phyloP scores from a whole-genome alignment of 2,113 vertebrate species.

The Agelaius tricolor region DNA sequence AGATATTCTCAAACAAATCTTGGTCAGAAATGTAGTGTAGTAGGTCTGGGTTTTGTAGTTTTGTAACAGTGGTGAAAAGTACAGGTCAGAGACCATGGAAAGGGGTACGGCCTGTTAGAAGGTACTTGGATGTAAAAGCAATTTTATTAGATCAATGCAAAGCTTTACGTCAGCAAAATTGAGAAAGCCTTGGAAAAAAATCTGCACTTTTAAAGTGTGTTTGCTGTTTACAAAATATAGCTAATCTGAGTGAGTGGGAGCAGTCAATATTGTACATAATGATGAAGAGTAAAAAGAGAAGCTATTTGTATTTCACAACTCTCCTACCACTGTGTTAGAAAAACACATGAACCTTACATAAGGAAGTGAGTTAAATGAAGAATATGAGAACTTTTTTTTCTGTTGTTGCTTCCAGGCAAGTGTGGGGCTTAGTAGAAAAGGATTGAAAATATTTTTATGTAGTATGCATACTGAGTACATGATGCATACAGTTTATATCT shows the following conservation, averaged over 20 bases:
- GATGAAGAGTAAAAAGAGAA: background rate
- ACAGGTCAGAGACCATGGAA: background rate
- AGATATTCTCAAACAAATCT: background rate
- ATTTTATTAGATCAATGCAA: background rate
- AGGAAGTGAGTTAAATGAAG: background rate
- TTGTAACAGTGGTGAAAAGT: background rate
- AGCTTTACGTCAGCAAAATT: background rate
- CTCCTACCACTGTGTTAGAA: background rate
- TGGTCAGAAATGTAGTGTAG: background rate
- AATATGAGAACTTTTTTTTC: background rate
- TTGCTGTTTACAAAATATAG: conserved; percentile 39
- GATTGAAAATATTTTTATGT: background rate
- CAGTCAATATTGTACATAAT: background rate
- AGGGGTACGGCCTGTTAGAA: background rate
- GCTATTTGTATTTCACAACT: conserved; percentile 17
- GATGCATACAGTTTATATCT: background rate
- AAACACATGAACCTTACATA: background rate
- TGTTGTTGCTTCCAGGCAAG: background rate
- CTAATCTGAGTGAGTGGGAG: conserved; percentile 3
- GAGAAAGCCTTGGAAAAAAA: background rate
- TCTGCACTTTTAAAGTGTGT: background rate
- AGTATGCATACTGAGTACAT: background rate
- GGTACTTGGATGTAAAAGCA: background rate
- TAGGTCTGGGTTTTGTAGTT: background rate
- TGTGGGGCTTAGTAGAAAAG: background rate